A percentile compares a stretch with the other conserved stretches of the same genome.
Evolutionary conservation across 2,113 vertebrate species (phyloP).

Genomic region (Vombatus ursinus): DNA sequence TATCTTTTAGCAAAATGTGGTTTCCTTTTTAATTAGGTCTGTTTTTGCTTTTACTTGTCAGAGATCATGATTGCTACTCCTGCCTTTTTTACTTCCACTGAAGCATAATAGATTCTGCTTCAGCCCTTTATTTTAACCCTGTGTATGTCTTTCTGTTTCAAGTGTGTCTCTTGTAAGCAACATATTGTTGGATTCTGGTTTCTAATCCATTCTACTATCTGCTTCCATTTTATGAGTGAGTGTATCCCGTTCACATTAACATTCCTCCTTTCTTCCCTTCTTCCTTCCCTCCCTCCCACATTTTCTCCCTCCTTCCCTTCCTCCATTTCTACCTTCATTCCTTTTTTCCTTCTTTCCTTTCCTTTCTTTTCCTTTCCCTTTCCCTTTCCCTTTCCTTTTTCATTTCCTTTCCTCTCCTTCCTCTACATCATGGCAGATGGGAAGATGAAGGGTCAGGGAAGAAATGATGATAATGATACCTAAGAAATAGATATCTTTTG

Average conservation of each 20-base stretch:
- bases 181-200: not conserved
- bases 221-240: not conserved
- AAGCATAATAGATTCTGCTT: not conserved
- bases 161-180: not conserved
- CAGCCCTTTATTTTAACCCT: not conserved
- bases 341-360: too few species aligned
- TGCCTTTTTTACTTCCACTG: not conserved
- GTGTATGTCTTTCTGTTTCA: not conserved
- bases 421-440: too few species aligned
- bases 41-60: not conserved
- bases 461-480: too few species aligned
- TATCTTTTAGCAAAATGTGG: not conserved
- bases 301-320: too few species aligned
- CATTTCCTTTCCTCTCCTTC: too few species aligned
- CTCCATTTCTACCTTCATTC: too few species aligned
- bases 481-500: too few species aligned
- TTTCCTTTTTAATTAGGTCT: not conserved
- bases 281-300: too few species aligned
- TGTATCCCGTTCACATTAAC: not conserved
- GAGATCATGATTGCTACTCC: not conserved
- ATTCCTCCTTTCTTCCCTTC: not conserved
- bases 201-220: not conserved
- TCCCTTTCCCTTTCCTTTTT: too few species aligned
- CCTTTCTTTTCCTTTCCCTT: too few species aligned
- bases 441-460: too few species aligned